phyloP scores from a whole-genome alignment of 2,113 vertebrate species.

The Empidonax alnorum region DNA sequence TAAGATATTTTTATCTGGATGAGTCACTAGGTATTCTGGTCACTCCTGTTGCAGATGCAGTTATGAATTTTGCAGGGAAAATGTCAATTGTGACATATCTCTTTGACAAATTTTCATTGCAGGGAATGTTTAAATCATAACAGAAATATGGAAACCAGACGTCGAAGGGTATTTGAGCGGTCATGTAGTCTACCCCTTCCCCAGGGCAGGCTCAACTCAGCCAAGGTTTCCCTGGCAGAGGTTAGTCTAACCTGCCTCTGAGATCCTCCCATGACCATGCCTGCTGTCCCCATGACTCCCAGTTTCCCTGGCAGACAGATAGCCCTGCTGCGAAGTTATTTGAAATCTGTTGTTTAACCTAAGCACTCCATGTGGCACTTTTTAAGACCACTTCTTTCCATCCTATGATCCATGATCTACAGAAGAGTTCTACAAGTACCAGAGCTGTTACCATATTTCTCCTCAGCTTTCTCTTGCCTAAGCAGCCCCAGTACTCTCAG shows the following conservation, averaged over 20 bases:
- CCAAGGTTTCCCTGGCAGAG: neutral
- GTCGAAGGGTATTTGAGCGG: neutral
- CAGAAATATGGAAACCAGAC: neutral
- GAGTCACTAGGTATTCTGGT: conserved; percentile 65
- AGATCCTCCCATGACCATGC: neutral
- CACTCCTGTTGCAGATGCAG: conserved; percentile 13
- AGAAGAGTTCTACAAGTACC: neutral
- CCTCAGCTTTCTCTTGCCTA: neutral
- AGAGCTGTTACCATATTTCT: neutral
- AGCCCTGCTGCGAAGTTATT: neutral
- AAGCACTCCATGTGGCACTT: neutral
- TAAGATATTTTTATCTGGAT: conserved; percentile 41
- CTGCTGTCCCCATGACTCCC: fast-evolving
- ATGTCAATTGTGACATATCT: conserved; percentile 3
- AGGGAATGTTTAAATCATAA: neutral
- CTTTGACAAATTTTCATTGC: neutral
- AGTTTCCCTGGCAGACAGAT: neutral
- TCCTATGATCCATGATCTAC: neutral
- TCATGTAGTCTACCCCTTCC: neutral
- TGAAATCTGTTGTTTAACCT: neutral
- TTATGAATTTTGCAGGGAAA: conserved; percentile 28
- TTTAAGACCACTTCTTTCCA: neutral
- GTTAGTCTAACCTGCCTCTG: neutral
- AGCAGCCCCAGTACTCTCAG: neutral
- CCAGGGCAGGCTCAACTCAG: neutral